Base-by-base conservation (phyloP, 2,888 invertebrate genomes). In the Zelleria hepariella region DNA sequence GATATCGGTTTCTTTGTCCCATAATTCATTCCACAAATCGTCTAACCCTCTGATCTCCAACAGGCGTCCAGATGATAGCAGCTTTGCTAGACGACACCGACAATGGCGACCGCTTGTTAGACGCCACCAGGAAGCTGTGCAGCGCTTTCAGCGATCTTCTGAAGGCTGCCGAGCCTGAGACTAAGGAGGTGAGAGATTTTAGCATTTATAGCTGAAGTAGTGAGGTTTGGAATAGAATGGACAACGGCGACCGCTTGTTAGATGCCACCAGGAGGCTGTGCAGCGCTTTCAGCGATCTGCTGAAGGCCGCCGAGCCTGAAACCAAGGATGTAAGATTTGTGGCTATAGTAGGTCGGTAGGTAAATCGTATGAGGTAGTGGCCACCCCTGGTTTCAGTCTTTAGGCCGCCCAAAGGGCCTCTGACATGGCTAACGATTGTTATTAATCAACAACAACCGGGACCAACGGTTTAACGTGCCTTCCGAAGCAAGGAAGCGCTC, bases 231-330 rank as follows among this genome's bases (percentile, higher is more conserved):
- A 32, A 6, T 32, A 5, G 2, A 10, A 91, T 93, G 10, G 91
- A 92, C 60, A 93, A 93, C 70, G 97, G 97, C 0, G 96, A 96
- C 68, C 92, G 93, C 59, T 89, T 99, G 57, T 83, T 99, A 64
- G 96, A 97, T 68, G 99, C 99, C 5, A 96, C 99, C 0, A 90
- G 98, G 62, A 93, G 94, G 71, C 91, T 99, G 1, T 98, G 98
- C 80, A 93, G 91, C 53, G 99, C 99, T 3, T 98, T 97, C 90
- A 96, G 95, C 58, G 98, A 98, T 78, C 91, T 99, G 63, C 91
- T 99, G 49, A 95, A 94, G 75, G 98, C 98, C 0, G 98, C 98
- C 0, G 98, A 99, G 76, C 99, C 99, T 0, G 96, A 97, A 77
- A 94, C 94, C 61, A 95, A 95, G 77, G 96, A 96, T 91, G 93